phyloP scores from a whole-genome alignment of 2,888 invertebrate genomes.

The Volucella inanis region DNA sequence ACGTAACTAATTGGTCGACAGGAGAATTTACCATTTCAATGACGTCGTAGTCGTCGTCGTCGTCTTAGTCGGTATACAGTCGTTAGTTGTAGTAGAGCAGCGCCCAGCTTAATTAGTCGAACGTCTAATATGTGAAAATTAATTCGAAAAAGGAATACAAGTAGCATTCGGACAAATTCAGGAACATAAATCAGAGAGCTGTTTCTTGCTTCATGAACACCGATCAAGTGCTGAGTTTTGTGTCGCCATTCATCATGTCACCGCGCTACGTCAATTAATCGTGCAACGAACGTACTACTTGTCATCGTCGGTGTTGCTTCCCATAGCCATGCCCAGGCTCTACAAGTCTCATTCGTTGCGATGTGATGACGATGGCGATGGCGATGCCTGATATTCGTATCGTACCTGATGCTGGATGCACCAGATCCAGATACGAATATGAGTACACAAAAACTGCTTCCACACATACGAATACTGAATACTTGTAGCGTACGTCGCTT shows the following conservation, averaged over 20 bases:
- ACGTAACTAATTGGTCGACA: conserved; percentile 58
- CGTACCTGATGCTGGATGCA: conserved; percentile 41
- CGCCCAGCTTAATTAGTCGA: conserved; percentile 47
- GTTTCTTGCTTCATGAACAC: conserved; percentile 11
- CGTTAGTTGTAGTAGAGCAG: not conserved
- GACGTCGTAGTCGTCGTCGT: not conserved
- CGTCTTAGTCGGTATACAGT: too few species aligned
- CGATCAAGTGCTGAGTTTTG: conserved; percentile 65
- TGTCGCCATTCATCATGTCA: conserved; percentile 74
- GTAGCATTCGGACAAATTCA: conserved; percentile 13
- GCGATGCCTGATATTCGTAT: not conserved
- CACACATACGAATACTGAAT: conserved; percentile 12
- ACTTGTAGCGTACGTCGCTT: conserved; percentile 4
- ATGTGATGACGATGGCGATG: conserved; percentile 22
- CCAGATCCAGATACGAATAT: conserved; percentile 24
- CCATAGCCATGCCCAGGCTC: conserved; percentile 31
- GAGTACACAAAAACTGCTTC: not conserved
- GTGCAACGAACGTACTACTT: conserved; percentile 69
- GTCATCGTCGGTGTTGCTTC: conserved; percentile 70
- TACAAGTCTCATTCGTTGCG: conserved; percentile 15
- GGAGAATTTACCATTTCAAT: conserved; percentile 54
- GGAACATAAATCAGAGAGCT: conserved; percentile 56
- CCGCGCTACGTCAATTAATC: conserved; percentile 73
- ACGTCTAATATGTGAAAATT: conserved; percentile 56
- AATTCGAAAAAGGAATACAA: conserved; percentile 20